Evolutionary conservation across 2,888 invertebrate species (phyloP).

Genomic region (Drosophila ochracea): DNA sequence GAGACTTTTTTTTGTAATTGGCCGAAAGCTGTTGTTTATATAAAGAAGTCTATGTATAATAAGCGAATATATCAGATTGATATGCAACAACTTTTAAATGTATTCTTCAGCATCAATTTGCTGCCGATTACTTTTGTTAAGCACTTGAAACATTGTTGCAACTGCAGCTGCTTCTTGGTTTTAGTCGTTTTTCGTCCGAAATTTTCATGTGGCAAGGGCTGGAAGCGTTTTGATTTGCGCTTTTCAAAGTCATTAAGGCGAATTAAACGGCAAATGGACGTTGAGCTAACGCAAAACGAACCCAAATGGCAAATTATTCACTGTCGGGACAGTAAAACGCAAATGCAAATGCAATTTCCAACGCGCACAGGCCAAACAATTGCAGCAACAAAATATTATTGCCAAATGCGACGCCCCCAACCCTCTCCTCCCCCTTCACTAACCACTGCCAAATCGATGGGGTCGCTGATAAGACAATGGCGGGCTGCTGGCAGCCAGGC

Average conservation of each 20-base stretch:
- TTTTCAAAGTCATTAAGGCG: slow-evolving; percentile 71
- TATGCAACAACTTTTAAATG: background rate
- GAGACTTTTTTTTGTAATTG: background rate
- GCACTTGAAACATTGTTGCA: slow-evolving; percentile 21
- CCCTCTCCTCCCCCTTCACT: background rate
- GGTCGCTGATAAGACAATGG: slow-evolving; percentile 45
- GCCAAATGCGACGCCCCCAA: slow-evolving; percentile 54
- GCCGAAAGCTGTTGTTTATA: background rate
- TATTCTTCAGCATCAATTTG: slow-evolving; percentile 7
- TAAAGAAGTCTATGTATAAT: background rate
- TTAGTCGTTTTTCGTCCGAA: background rate
- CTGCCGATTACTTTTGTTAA: slow-evolving; percentile 14
- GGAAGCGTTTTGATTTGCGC: slow-evolving; percentile 62
- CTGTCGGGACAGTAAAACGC: slow-evolving; percentile 71
- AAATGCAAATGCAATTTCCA: slow-evolving; percentile 41
- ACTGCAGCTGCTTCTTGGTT: slow-evolving; percentile 27
- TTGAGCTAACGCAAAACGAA: slow-evolving; percentile 46
- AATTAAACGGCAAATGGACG: slow-evolving; percentile 54
- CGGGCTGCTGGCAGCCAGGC: slow-evolving; percentile 17
- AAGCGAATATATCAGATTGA: background rate
- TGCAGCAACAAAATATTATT: slow-evolving; percentile 65
- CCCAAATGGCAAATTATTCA: slow-evolving; percentile 79
- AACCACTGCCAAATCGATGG: slow-evolving; percentile 38
- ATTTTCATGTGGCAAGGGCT: slow-evolving; percentile 52
- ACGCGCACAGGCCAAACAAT: slow-evolving; percentile 41